Evolutionary conservation across 2,797 vertebrate species (phyloP), one percentile per base, ranked within the genome.

Genomic region (Coccyzus lansbergi): DNA sequence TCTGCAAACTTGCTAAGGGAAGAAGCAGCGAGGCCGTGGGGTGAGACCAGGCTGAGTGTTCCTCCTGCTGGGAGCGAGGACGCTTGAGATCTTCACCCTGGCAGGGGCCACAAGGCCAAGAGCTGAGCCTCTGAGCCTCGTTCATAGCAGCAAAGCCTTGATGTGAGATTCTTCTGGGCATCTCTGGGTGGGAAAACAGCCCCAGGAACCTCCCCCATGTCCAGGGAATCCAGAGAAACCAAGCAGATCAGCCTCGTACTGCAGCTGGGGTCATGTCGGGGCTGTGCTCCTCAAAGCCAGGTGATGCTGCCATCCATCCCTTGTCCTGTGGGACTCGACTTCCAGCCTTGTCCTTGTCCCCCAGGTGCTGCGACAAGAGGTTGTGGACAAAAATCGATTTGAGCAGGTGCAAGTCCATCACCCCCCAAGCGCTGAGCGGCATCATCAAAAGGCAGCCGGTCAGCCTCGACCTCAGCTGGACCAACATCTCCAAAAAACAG

Each of bases 401-500:
- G 97, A 99, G 99, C 96, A 98, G 99, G 95, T 99, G 99, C 97
- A 99, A 98, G 95, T 98, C 98, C 62, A 98, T 99, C 89, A 99
- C 98, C 90, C 99, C 99, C 38, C 99, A 99, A 97, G 99, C 99
- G 3, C 98, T 99, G 88, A 99, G 98, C 2, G 99, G 99, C 72
- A 99, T 99, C 97, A 99, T 99, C 97, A 99, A 99, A 97, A 98
- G 99, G 79, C 99, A 99, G 92, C 99, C 99, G 0, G 98, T 99
- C 92, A 98, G 98, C 29, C 98, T 99, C 0, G 98, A 99, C 96
- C 99, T 99, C 93, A 99, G 99, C 72, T 99, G 99, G 99, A 99
- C 99, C 97, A 99, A 98, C 96, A 99, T 99, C 96, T 99, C 99
- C 91, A 99, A 99, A 98, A 99, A 99, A 94, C 99, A 99, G 97